Conservation (phyloP, 2,888 invertebrate species). For the Melitaea athalia region DNA sequence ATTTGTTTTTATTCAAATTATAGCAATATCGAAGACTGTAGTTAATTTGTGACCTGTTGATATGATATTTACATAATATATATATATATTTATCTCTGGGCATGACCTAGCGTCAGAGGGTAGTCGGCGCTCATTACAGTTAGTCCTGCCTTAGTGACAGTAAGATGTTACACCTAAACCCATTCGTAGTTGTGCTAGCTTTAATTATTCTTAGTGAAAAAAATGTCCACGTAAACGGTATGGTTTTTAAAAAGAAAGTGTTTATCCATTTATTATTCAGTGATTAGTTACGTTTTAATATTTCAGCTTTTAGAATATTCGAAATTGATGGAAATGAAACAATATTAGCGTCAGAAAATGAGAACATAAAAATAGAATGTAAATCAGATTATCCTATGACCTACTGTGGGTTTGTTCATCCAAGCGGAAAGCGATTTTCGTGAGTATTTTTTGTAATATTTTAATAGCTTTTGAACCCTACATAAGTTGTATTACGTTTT, state of each 20-base stretch:
- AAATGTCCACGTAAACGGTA: slow-evolving; percentile 30
- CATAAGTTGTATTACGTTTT: not conserved
- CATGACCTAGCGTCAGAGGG: slow-evolving; percentile 30
- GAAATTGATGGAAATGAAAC: slow-evolving; percentile 58
- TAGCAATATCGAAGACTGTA: slow-evolving; percentile 29
- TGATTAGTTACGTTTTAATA: slow-evolving; percentile 7
- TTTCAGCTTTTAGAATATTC: slow-evolving; percentile 64
- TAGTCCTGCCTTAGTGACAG: slow-evolving; percentile 19
- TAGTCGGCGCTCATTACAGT: slow-evolving; percentile 22
- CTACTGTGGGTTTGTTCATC: slow-evolving; percentile 74
- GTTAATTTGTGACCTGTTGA: slow-evolving; percentile 34
- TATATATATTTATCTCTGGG: slow-evolving; percentile 15
- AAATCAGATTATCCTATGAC: slow-evolving; percentile 63
- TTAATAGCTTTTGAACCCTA: not conserved
- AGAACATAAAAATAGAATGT: slow-evolving; percentile 64
- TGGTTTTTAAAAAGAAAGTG: slow-evolving; percentile 4
- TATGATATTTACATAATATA: slow-evolving; percentile 14
- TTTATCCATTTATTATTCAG: slow-evolving; percentile 4
- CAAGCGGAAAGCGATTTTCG: slow-evolving; percentile 71
- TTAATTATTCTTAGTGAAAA: slow-evolving; percentile 25
- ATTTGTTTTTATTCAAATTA: slow-evolving; percentile 1
- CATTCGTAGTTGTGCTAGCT: slow-evolving; percentile 11
- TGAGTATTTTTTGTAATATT: slow-evolving; percentile 50
- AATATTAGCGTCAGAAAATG: slow-evolving; percentile 66
- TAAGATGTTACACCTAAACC: slow-evolving; percentile 37